Conservation (phyloP, 2,797 vertebrate species). For the Apogon talboti region DNA sequence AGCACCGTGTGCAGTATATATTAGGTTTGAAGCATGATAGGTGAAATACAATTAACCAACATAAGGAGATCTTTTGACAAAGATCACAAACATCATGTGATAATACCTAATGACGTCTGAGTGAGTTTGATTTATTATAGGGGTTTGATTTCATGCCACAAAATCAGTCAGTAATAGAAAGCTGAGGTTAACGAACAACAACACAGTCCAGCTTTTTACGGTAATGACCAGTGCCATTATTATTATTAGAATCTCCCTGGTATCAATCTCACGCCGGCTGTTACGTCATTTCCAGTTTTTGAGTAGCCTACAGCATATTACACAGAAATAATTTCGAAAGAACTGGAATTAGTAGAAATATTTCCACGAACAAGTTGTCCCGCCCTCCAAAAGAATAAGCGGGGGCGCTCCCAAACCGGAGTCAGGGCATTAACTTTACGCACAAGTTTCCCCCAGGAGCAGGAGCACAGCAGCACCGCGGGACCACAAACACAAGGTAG, state of each 20-base stretch:
- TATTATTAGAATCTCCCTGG: neutral
- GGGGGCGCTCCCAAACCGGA: conserved; percentile 55
- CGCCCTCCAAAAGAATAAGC: conserved; percentile 53
- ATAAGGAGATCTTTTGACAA: conserved; percentile 5
- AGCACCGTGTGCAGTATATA: neutral
- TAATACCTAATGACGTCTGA: conserved; percentile 19
- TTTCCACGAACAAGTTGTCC: conserved; percentile 55
- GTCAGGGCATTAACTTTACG: conserved; percentile 62
- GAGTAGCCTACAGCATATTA: neutral
- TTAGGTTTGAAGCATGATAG: conserved; percentile 15
- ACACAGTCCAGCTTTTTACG: too few species aligned
- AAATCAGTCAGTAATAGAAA: neutral
- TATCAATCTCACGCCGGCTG: neutral
- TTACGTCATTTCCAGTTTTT: too few species aligned
- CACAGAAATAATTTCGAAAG: conserved; percentile 27
- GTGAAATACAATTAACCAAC: conserved; percentile 17
- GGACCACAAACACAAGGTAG: conserved; percentile 64
- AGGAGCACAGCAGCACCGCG: conserved; percentile 39
- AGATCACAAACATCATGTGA: conserved; percentile 42
- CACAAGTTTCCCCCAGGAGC: conserved; percentile 55
- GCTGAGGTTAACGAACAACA: neutral
- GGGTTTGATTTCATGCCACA: conserved; percentile 2
- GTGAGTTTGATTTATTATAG: conserved; percentile 25
- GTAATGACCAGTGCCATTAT: neutral
- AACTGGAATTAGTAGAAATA: conserved; percentile 27